Conservation (phyloP, 2,888 invertebrate genomes). For the Stramonita haemastoma region DNA sequence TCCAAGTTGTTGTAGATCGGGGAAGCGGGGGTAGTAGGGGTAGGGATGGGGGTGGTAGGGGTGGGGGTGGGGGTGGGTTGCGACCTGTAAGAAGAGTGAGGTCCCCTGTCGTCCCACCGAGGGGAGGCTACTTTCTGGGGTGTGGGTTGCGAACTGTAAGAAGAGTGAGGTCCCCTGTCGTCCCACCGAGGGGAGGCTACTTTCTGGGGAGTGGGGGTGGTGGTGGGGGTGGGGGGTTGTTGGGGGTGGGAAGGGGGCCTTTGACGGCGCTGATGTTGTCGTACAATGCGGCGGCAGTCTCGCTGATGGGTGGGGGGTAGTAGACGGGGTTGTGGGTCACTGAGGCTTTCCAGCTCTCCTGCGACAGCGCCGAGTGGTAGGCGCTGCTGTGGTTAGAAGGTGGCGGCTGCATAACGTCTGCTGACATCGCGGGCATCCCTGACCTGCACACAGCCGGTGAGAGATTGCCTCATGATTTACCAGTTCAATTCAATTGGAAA, state of each 20-base stretch:
- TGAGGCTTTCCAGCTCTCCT: not conserved
- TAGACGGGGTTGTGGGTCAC: not conserved
- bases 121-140: not conserved
- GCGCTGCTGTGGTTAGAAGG: not conserved
- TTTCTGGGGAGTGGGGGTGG: not conserved
- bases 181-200: not conserved
- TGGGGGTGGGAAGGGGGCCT: not conserved
- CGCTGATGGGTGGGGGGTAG: not conserved
- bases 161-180: not conserved
- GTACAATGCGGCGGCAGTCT: not conserved
- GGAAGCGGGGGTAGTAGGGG: not conserved
- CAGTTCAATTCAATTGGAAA: too few species aligned
- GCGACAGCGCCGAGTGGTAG: not conserved
- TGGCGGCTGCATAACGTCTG: not conserved
- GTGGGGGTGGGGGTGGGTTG: not conserved
- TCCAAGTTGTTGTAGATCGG: slow-evolving; percentile 26
- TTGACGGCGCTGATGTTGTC: not conserved
- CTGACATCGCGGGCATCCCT: not conserved
- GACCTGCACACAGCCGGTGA: not conserved
- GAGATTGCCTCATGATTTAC: not conserved
- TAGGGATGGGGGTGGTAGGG: not conserved
- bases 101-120: not conserved
- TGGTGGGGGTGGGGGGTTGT: not conserved
- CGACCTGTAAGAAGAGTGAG: not conserved
- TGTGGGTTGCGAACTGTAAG: not conserved